Evolutionary conservation across 2,797 vertebrate species (phyloP).

Genomic region (Vultur gryphus): DNA sequence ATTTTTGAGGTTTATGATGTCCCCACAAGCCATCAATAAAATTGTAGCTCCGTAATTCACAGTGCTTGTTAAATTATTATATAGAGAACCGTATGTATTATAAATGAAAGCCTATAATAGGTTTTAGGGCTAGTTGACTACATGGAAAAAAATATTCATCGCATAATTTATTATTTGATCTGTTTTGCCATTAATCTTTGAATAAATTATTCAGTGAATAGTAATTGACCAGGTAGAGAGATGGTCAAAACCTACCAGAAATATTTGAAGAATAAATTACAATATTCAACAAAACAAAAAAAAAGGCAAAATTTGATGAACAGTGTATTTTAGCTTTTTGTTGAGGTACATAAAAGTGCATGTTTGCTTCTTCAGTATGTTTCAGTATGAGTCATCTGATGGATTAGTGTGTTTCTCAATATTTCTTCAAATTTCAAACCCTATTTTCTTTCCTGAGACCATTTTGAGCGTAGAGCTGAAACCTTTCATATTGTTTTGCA

Average conservation of each 20-base stretch:
- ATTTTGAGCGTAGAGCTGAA: neutral
- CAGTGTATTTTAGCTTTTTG: neutral
- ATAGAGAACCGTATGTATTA: neutral
- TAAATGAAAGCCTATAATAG: slow-evolving; percentile 5
- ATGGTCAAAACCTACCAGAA: neutral
- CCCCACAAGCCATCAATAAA: neutral
- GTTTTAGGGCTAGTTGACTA: neutral
- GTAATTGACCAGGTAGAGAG: neutral
- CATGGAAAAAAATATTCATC: neutral
- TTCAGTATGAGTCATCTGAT: neutral
- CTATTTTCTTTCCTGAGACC: neutral
- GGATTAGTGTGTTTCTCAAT: neutral
- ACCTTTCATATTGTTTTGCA: neutral
- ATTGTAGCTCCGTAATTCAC: neutral
- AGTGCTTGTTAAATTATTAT: neutral
- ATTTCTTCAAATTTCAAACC: neutral
- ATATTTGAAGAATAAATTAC: neutral
- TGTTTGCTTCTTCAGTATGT: neutral
- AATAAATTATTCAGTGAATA: slow-evolving; percentile 33
- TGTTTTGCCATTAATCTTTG: slow-evolving; percentile 12
- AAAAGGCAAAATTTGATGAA: neutral
- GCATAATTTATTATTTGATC: neutral
- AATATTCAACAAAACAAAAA: neutral
- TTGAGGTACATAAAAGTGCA: neutral
- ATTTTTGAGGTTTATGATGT: neutral